Percentiles rank a stretch among this genome's conserved stretches.
Evolutionary conservation across 2,113 vertebrate genomes (phyloP).

Genomic region (Syngnathoides biaculeatus): DNA sequence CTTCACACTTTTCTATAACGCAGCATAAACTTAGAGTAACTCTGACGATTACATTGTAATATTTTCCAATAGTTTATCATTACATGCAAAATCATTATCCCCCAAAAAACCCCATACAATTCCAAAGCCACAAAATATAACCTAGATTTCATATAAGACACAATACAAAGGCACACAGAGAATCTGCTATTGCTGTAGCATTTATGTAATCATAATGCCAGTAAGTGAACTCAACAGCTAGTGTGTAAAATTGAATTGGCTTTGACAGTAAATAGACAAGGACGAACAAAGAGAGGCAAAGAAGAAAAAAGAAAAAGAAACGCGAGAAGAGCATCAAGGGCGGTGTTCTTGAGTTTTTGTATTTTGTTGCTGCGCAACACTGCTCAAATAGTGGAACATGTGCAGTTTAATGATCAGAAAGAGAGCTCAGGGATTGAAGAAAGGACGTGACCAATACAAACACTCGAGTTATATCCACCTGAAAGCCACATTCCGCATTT

Average conservation of each 20-base stretch:
- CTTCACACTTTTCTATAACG: not conserved
- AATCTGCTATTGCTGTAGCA: constrained; percentile 13
- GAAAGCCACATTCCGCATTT: constrained; percentile 20
- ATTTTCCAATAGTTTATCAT: not conserved
- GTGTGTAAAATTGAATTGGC: constrained; percentile 2
- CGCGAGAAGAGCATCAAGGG: constrained; percentile 24
- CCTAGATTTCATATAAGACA: not conserved
- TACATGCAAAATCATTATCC: not conserved
- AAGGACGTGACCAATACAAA: constrained; percentile 15
- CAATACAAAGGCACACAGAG: constrained; percentile 8
- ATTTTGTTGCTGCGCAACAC: constrained; percentile 4
- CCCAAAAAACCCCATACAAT: no score
- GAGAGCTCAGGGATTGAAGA: constrained; percentile 17
- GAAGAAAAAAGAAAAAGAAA: constrained; percentile 17
- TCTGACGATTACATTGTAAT: not conserved
- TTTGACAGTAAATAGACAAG: constrained; percentile 32
- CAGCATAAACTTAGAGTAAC: not conserved
- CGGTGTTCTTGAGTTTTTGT: constrained; percentile 17
- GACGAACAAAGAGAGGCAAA: not conserved
- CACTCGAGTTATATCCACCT: constrained; percentile 15
- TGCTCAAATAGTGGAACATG: constrained; percentile 22
- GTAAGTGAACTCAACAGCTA: constrained; percentile 18
- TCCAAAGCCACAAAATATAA: not conserved
- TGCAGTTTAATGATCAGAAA: constrained; percentile 24
- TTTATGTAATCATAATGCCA: constrained; percentile 22